phyloP scores from a whole-genome alignment of 2,113 vertebrate genomes.

The Lontra canadensis region DNA sequence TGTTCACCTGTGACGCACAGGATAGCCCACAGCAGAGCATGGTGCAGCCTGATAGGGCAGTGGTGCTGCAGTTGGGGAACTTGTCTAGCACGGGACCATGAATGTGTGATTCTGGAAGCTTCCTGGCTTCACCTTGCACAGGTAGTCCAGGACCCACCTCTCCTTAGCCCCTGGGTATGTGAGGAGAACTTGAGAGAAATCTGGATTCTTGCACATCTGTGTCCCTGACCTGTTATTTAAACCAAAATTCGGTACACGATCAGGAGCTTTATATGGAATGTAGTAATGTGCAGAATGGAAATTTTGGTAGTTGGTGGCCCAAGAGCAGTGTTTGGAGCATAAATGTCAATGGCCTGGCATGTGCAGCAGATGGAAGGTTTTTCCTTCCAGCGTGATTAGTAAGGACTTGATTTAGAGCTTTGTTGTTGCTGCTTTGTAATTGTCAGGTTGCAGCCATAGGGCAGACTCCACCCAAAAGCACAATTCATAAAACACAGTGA shows the following conservation, averaged over 20 bases:
- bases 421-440: not conserved
- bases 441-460: not conserved
- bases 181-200: not conserved
- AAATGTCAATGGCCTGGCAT: not conserved
- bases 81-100: fast-evolving
- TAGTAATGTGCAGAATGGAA: not conserved
- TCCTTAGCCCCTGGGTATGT: not conserved
- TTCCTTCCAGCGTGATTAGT: not conserved
- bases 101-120: not conserved
- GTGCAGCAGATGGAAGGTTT: not conserved
- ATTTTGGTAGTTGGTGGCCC: not conserved
- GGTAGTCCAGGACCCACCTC: not conserved
- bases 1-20: not conserved
- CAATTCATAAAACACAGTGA: not conserved
- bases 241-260: not conserved
- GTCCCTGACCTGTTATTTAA: not conserved
- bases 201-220: not conserved
- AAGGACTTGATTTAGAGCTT: not conserved
- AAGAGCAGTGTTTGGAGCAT: not conserved
- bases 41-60: fast-evolving
- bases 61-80: not conserved
- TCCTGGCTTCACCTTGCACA: fast-evolving
- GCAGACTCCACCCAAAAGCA: not conserved
- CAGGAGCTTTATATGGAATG: not conserved
- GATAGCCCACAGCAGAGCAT: not conserved